These are phyloP conservation scores for Hyperoplus immaculatus DNA, from an alignment of 2,797 vertebrate genomes.

Conservation along the genomic window DNA sequence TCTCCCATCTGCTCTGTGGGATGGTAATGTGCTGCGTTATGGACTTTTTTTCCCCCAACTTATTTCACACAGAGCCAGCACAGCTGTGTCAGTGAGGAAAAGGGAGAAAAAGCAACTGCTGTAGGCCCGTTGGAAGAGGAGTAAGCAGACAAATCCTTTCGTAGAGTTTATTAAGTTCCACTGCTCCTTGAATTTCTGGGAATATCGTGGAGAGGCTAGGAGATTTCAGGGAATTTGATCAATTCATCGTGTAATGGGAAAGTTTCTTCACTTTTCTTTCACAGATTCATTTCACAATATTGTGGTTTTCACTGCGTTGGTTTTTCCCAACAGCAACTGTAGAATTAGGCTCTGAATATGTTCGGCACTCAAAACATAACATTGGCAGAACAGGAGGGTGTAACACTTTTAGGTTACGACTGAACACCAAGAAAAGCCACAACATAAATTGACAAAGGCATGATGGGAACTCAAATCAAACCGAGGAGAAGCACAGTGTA, in stretches of 20 bases:
- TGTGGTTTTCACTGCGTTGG: conserved; percentile 39
- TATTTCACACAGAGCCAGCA: conserved; percentile 63
- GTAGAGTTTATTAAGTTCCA: conserved; percentile 35
- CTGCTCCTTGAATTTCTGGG: neutral
- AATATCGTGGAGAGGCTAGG: conserved; percentile 5
- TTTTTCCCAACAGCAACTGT: conserved; percentile 49
- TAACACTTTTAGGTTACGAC: conserved; percentile 46
- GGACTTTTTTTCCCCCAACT: conserved; percentile 36
- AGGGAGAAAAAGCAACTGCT: conserved; percentile 24
- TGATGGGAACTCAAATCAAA: conserved; percentile 39
- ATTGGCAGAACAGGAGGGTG: conserved; percentile 62
- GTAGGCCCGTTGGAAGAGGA: conserved; percentile 14
- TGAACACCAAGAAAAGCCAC: conserved; percentile 53
- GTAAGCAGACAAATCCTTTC: conserved; percentile 20
- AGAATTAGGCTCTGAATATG: conserved; percentile 34
- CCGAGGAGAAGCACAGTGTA: neutral
- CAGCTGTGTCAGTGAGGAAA: conserved; percentile 60
- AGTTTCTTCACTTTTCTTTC: conserved; percentile 36
- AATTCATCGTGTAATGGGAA: conserved; percentile 15
- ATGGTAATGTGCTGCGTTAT: conserved; percentile 63
- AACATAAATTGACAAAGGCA: conserved; percentile 45
- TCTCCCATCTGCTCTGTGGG: conserved; percentile 69
- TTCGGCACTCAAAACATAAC: conserved; percentile 59
- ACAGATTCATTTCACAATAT: conserved; percentile 56
- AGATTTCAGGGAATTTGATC: neutral